Percentiles rank a stretch among this genome's conserved stretches.
phyloP scores from a whole-genome alignment of 2,113 vertebrate species.

The Mus spicilegus region DNA sequence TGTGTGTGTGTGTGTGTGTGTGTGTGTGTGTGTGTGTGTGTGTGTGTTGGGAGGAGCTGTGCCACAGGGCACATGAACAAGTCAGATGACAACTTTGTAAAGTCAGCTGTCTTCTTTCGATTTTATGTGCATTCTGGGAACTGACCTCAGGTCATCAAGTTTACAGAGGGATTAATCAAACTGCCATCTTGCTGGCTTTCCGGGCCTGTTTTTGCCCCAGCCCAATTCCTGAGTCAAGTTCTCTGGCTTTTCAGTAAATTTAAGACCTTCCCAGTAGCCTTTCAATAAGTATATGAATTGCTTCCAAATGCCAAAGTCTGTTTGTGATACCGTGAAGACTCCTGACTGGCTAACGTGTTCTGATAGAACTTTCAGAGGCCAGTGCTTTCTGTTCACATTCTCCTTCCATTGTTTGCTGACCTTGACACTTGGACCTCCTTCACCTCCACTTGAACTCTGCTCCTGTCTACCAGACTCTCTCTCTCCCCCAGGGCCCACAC shows the following conservation, averaged over 20 bases:
- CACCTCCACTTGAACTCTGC: neutral
- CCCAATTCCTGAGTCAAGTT: neutral
- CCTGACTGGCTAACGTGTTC: neutral
- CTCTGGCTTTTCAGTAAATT: neutral
- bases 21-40: neutral
- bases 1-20: neutral
- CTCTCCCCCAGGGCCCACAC: neutral
- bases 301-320: slow-evolving; percentile 9
- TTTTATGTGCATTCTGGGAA: neutral
- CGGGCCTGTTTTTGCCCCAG: neutral
- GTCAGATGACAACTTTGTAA: neutral
- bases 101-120: neutral
- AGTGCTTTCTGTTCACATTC: neutral
- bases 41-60: neutral
- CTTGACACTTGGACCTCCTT: neutral
- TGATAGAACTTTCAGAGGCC: neutral
- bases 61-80: neutral
- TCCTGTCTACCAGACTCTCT: neutral
- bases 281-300: slow-evolving; percentile 14
- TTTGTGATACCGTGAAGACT: neutral
- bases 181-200: neutral
- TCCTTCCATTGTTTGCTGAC: neutral
- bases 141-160: neutral
- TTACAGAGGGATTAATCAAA: neutral
- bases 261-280: neutral